Evolutionary conservation across 2,888 invertebrate species (phyloP).

Genomic region (Drosophila birchii): DNA sequence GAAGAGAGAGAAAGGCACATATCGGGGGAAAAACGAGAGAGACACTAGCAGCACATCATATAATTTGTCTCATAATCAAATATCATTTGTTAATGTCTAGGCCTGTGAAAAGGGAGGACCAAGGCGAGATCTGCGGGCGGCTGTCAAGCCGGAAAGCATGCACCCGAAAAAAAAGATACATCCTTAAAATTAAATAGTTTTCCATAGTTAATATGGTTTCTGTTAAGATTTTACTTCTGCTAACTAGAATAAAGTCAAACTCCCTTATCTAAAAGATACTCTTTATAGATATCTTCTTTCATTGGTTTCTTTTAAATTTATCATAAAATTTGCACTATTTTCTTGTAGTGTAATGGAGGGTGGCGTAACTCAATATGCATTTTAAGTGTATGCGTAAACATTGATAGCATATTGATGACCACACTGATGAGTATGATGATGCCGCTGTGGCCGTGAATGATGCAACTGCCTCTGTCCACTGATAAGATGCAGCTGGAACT

Average conservation of each 20-base stretch:
- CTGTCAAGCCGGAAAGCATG: neutral
- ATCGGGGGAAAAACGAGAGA: slow-evolving; percentile 36
- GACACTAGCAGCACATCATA: slow-evolving; percentile 64
- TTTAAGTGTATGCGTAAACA: slow-evolving; percentile 77
- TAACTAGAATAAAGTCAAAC: neutral
- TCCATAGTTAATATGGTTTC: neutral
- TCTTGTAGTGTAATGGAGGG: slow-evolving; percentile 20
- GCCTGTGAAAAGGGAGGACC: slow-evolving; percentile 47
- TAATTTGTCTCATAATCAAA: slow-evolving; percentile 81
- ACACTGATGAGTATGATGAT: slow-evolving; percentile 40
- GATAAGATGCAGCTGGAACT: slow-evolving; percentile 61
- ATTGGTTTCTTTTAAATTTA: neutral
- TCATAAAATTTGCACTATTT: neutral
- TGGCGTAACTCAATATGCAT: slow-evolving; percentile 67
- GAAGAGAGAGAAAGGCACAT: slow-evolving; percentile 22
- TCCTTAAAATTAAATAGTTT: too few relatives aligned
- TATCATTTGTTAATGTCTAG: slow-evolving; percentile 79
- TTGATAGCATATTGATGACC: slow-evolving; percentile 75
- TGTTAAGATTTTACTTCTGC: neutral
- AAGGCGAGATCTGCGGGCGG: slow-evolving; percentile 40
- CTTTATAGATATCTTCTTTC: neutral
- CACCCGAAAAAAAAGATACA: slow-evolving; percentile 2
- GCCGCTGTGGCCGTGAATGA: slow-evolving; percentile 24
- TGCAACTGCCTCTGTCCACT: slow-evolving; percentile 67
- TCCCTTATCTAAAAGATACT: neutral